Evolutionary conservation across 1,140 invertebrate genomes (phyloP).

Genomic region (Pomacea maculata): DNA sequence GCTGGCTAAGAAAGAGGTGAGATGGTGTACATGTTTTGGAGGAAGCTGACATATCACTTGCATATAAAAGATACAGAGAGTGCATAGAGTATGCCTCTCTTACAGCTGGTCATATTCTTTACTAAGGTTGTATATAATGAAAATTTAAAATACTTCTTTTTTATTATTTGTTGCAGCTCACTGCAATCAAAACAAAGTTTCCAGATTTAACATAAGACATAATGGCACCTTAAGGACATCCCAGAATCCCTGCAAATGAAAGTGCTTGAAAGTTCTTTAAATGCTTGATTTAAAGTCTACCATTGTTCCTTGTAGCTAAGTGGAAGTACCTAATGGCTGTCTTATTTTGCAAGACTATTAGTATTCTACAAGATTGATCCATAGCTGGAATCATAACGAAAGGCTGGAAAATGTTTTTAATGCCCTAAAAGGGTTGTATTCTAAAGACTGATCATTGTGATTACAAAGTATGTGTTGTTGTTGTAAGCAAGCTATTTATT

Average conservation of each 20-base stretch:
- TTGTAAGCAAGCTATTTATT: no score
- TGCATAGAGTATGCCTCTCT: neutral
- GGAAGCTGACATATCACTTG: neutral
- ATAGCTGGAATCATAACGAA: no score
- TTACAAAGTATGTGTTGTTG: no score
- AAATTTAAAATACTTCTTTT: neutral
- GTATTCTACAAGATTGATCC: no score
- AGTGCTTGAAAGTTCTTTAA: neutral
- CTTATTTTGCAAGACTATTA: neutral
- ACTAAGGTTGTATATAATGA: neutral
- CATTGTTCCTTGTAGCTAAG: neutral
- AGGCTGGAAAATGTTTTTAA: no score
- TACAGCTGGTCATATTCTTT: neutral
- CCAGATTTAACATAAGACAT: conserved; percentile 13
- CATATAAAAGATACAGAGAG: neutral
- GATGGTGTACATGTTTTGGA: neutral
- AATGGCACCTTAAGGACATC: neutral
- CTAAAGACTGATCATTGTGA: no score
- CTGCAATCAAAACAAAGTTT: conserved; percentile 36
- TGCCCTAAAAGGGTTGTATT: no score
- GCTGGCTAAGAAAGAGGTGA: conserved; percentile 58
- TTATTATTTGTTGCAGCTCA: conserved; percentile 22
- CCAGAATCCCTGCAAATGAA: neutral
- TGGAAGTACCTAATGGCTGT: neutral
- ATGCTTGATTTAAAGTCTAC: neutral